Evolutionary conservation across 2,888 invertebrate genomes (phyloP).

Genomic region (Geotrupes spiniger): DNA sequence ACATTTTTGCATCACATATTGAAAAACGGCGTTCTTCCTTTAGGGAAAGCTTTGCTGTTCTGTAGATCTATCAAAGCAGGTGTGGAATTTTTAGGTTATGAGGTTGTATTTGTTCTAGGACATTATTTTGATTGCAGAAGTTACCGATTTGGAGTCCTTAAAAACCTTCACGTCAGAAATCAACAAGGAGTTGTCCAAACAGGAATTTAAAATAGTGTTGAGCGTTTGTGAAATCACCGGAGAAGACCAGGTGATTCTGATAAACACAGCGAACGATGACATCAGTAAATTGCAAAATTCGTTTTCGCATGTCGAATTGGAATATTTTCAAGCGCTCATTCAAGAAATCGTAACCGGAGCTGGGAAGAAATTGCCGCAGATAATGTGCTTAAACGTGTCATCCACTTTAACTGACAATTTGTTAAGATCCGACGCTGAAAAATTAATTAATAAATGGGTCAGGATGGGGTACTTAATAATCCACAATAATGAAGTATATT

Average conservation of each 20-base stretch:
- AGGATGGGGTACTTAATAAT: slow-evolving; percentile 38
- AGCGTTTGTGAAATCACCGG: slow-evolving; percentile 40
- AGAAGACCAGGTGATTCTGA: slow-evolving; percentile 33
- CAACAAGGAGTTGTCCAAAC: slow-evolving; percentile 38
- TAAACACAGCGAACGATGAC: slow-evolving; percentile 40
- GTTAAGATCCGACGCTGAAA: slow-evolving; percentile 36
- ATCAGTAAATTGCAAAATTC: slow-evolving; percentile 36
- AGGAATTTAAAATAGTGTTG: slow-evolving; percentile 36
- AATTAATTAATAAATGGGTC: slow-evolving; percentile 36
- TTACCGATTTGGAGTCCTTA: slow-evolving; percentile 12
- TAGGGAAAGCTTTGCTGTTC: slow-evolving; percentile 11
- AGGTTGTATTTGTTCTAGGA: neutral
- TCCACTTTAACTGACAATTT: slow-evolving; percentile 33
- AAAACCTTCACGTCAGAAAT: slow-evolving; percentile 35
- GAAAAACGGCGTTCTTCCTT: slow-evolving; percentile 12
- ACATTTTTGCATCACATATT: slow-evolving; percentile 15
- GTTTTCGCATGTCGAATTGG: slow-evolving; percentile 36
- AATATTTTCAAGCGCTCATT: slow-evolving; percentile 42
- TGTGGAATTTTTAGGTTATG: slow-evolving; percentile 12
- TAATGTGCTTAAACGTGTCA: slow-evolving; percentile 38
- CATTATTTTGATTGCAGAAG: slow-evolving; percentile 7
- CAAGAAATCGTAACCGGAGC: slow-evolving; percentile 37
- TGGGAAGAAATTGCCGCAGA: slow-evolving; percentile 34
- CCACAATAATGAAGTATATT: slow-evolving; percentile 33
- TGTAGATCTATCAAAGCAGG: slow-evolving; percentile 14